Base-by-base conservation (phyloP, 2,888 invertebrate species). In the Automeris io region DNA sequence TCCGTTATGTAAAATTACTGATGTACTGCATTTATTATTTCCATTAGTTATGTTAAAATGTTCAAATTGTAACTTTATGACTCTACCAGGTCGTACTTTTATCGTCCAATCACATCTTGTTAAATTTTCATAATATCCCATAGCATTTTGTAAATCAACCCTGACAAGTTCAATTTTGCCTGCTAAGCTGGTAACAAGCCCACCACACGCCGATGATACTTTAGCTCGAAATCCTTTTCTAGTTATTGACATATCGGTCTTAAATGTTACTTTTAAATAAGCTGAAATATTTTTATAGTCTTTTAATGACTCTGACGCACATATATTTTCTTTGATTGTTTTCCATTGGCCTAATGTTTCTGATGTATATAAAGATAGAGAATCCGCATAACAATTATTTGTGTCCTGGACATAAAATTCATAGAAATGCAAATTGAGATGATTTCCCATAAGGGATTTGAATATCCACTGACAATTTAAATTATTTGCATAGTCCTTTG, bases 391-490 rank as follows among this genome's bases (percentile, higher is more conserved):
- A 61, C 95, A 95, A 1, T 55, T 43, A 0, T 47, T 9, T 0
- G 63, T 60, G 46, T 88, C 80, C 76, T 94, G 94, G 9, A 96
- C 41, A 45, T 90, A 78, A 29, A 95, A 63, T 0, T 75, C 70
- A 0, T 47, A 6, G 55, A 95, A 89, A 26, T 55, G 61, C 6
- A 96, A 43, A 24, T 63, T 65, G 2, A 95, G 67, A 58, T 94
- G 92, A 35, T 87, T 86, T 13, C 91, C 91, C 0, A 82, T 70
- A 38, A 56, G 64, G 0, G 94, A 83, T 40, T 89, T 81, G 38
- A 95, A 88, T 1, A 88, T 79, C 96, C 96, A 97, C 40, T 87
- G 85, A 64, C 96, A 96, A 33, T 90, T 76, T 25, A 93, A 65
- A 55, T 90, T 77, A 9, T 70, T 40, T 0, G 52, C 82, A 63